phyloP scores from a whole-genome alignment of 2,888 invertebrate species.

The Caenorhabditis auriculariae region DNA sequence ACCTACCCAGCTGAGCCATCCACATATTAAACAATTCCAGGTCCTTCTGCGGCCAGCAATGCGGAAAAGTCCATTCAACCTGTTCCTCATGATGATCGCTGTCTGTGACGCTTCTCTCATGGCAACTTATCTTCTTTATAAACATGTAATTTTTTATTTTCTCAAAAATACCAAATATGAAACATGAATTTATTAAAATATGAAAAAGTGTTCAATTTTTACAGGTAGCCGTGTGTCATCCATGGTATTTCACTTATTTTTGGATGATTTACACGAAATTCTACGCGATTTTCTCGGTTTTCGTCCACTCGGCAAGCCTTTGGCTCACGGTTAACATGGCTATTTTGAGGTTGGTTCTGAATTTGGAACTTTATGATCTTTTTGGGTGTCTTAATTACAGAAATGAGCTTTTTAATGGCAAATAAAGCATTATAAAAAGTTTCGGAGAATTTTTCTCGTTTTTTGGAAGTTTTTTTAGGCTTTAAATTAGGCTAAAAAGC shows the following conservation, averaged over 20 bases:
- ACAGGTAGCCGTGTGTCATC: constrained; percentile 57
- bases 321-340: constrained; percentile 64
- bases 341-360: constrained; percentile 49
- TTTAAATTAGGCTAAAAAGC: too few species aligned
- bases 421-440: too few species aligned
- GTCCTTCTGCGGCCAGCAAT: constrained; percentile 42
- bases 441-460: too few species aligned
- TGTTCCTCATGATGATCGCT: constrained; percentile 62
- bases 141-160: constrained; percentile 36
- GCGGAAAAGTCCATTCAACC: constrained; percentile 59
- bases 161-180: neutral
- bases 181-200: constrained; percentile 1
- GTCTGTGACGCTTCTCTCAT: constrained; percentile 59
- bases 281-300: constrained; percentile 59
- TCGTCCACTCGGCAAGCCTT: constrained; percentile 55
- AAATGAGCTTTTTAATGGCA: too few species aligned
- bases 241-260: constrained; percentile 53
- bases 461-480: too few species aligned
- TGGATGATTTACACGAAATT: constrained; percentile 58
- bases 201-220: neutral
- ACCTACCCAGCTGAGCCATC: neutral
- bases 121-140: constrained; percentile 58
- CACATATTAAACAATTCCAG: neutral
- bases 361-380: too few species aligned
- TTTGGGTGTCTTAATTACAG: too few species aligned